Evolutionary conservation across 1,140 invertebrate species (phyloP), one percentile per base, ranked within the genome.

Genomic region (Cecropterus lyciades): DNA sequence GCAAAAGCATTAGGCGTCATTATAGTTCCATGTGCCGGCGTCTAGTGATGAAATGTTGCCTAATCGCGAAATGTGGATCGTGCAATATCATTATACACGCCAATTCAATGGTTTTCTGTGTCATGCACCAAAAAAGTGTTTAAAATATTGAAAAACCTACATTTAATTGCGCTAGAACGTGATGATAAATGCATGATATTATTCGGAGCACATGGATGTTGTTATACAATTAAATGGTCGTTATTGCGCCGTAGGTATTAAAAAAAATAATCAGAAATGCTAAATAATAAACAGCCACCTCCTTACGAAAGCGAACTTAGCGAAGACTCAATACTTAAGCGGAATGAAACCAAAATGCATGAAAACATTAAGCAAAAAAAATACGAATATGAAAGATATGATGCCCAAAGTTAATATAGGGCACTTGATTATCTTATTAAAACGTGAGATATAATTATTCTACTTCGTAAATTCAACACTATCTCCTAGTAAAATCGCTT

Each of bases 71-170:
- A 46, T 46, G 42, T 46, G 24, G 55, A 57, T 30, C 55, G 27
- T 57, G 40, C 42, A 57, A 57, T 57, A 20, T 57, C 17, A 20
- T 57, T 43, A 43, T 52, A 52, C 40, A 57, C 55, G 42, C 42
- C 42, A 45, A 45, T 46, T 46, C 55, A 57, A 57, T 20, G 42
- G 55, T 46, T 57, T 57, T 57, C 55, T 57, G 55, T 57, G 42
- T 57, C 55, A 57, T 45, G 24, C 43, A 30, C 42, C 42, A 15
- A 59, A 59, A n/a, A 46, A 59, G 8, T 55, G 52, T 1, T 43
- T 14, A 43, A 43, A 43, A 43, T n/a, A n/a, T 11, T 43, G 6
- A n/a, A n/a, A 55, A 40, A 57, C 42, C 42, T 14, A 42, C 37
- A 55, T 55, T n/a, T 40, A 42, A 20, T 20, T 40, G 15, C 15